phyloP scores from a whole-genome alignment of 2,113 vertebrate genomes.

The Notiomystis cincta region DNA sequence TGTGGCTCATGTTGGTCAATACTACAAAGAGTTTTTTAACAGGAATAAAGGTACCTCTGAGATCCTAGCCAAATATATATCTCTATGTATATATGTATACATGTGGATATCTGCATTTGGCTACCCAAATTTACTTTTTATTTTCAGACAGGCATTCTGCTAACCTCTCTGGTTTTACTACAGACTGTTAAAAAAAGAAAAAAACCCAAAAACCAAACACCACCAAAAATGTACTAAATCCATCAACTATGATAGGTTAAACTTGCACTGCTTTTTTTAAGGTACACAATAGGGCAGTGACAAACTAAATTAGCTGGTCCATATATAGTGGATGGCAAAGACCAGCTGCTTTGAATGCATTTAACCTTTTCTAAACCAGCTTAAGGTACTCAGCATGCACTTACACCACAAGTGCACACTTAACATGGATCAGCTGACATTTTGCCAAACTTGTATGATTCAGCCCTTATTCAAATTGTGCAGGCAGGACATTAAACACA shows the following conservation, averaged over 20 bases:
- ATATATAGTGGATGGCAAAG: neutral
- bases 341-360: neutral
- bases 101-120: neutral
- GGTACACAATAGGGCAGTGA: neutral
- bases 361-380: neutral
- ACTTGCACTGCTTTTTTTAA: neutral
- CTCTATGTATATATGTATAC: rapidly evolving
- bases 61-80: neutral
- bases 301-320: neutral
- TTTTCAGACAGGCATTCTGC: neutral
- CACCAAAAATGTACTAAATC: neutral
- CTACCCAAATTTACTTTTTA: neutral
- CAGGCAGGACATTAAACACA: neutral
- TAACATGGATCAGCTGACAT: neutral
- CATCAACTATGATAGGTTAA: neutral
- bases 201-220: neutral
- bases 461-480: neutral
- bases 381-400: neutral
- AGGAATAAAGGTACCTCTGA: neutral
- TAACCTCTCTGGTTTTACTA: neutral
- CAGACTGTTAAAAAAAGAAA: neutral
- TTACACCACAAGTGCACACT: neutral
- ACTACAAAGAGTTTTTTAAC: neutral
- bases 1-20: neutral
- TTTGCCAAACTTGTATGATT: neutral